Conservation (phyloP, 2,797 vertebrate genomes). For the Eidolon dupreanum region DNA sequence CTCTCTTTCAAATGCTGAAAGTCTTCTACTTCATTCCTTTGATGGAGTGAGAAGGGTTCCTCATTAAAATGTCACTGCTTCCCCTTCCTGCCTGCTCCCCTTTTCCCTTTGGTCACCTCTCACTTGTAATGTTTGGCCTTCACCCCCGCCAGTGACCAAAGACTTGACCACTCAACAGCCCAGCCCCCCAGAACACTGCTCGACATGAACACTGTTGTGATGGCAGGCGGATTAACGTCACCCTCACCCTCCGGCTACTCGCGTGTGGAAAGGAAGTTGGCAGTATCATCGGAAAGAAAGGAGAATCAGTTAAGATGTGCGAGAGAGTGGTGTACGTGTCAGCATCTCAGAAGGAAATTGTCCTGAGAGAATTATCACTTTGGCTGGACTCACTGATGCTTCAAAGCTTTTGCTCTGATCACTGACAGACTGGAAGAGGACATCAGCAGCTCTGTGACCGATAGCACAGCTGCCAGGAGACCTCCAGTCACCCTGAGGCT, state of each 20-base stretch:
- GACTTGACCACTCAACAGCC: constrained; percentile 83
- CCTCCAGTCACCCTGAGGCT: no score
- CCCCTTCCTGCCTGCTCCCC: constrained; percentile 83
- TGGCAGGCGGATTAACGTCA: constrained; percentile 98
- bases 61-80: constrained; percentile 60
- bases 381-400: no score
- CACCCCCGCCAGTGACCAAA: constrained; percentile 87
- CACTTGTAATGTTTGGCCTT: constrained; percentile 78
- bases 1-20: not conserved
- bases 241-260: constrained; percentile 95
- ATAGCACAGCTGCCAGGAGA: no score
- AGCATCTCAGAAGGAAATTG: no score
- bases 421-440: no score
- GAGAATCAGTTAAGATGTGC: no score
- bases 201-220: constrained; percentile 96
- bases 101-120: constrained; percentile 78
- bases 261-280: constrained; percentile 99
- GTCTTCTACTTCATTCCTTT: not conserved
- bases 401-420: no score
- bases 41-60: constrained; percentile 40
- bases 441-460: no score
- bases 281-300: constrained; percentile 97
- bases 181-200: constrained; percentile 82
- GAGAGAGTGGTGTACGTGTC: no score
- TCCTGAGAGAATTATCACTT: no score